Percentiles rank a stretch among this genome's conserved stretches.
Evolutionary conservation across 2,888 invertebrate genomes (phyloP).

Genomic region (Megastigmus dorsalis): DNA sequence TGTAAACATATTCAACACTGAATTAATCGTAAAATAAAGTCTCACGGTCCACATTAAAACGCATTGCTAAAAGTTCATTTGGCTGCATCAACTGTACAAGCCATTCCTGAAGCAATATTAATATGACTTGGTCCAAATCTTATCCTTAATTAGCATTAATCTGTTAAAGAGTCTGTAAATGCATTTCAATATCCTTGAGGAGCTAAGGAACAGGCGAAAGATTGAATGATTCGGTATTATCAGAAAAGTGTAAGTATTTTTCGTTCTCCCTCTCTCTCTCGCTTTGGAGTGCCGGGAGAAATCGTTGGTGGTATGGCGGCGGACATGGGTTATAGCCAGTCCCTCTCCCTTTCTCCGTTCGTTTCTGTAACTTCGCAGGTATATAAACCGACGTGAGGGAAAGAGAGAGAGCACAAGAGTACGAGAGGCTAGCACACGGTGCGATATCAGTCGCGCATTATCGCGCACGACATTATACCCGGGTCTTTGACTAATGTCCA

Average conservation of each 20-base stretch:
- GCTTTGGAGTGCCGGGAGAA: slow-evolving; percentile 17
- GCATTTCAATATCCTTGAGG: background rate
- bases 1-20: too few species aligned
- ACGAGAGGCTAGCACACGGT: slow-evolving; percentile 45
- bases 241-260: background rate
- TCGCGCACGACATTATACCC: slow-evolving; percentile 71
- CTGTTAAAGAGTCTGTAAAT: background rate
- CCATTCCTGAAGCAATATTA: too few species aligned
- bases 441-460: slow-evolving; percentile 73
- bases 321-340: slow-evolving; percentile 6
- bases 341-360: background rate
- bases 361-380: too few species aligned
- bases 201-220: too few species aligned
- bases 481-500: slow-evolving; percentile 74
- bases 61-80: too few species aligned
- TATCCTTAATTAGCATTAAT: slow-evolving; percentile 12
- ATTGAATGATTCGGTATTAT: slow-evolving; percentile 18
- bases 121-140: too few species aligned
- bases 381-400: too few species aligned
- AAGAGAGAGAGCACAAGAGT: background rate
- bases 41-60: too few species aligned
- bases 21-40: too few species aligned
- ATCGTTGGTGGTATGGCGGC: slow-evolving; percentile 44
- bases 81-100: too few species aligned
- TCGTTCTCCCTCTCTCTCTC: too few species aligned